Evolutionary conservation across 1,140 invertebrate species (phyloP).

Genomic region (Cotesia glomerata): DNA sequence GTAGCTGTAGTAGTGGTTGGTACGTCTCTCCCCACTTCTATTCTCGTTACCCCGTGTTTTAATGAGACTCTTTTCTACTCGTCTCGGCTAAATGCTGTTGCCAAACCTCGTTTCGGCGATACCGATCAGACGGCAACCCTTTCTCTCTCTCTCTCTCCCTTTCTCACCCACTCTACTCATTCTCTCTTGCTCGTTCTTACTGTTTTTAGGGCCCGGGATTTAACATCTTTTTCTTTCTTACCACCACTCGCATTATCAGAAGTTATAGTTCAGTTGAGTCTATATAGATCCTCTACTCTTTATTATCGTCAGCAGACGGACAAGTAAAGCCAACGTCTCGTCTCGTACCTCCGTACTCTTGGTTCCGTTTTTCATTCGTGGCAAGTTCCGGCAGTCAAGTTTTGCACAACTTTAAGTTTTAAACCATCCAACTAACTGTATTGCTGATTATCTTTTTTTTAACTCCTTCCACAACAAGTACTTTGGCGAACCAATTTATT

Average conservation of each 20-base stretch:
- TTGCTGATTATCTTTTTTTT: not conserved
- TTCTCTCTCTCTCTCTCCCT: not conserved
- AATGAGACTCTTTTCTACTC: conserved; percentile 61
- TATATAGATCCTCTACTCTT: not conserved
- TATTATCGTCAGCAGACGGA: conserved; percentile 6
- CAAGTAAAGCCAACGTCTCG: conserved; percentile 13
- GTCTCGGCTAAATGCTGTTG: conserved; percentile 55
- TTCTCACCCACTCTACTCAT: not conserved
- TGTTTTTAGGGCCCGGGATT: not conserved
- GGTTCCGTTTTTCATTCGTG: conserved; percentile 9
- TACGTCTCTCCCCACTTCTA: conserved; percentile 6
- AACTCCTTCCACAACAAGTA: not conserved
- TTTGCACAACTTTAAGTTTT: conserved; percentile 26
- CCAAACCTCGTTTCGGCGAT: conserved; percentile 62
- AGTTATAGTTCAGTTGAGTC: too few species aligned
- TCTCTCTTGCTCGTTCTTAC: not conserved
- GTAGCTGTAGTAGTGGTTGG: not conserved
- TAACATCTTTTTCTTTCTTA: too few species aligned
- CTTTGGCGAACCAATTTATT: not conserved
- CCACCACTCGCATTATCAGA: not conserved
- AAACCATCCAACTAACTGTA: conserved; percentile 5
- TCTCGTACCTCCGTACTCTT: conserved; percentile 24
- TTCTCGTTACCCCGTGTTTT: conserved; percentile 36
- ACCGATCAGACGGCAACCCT: conserved; percentile 50
- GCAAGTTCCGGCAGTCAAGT: conserved; percentile 26